Evolutionary conservation across 2,888 invertebrate species (phyloP), one percentile per base, ranked within the genome.

Genomic region (Aphrophora alni): DNA sequence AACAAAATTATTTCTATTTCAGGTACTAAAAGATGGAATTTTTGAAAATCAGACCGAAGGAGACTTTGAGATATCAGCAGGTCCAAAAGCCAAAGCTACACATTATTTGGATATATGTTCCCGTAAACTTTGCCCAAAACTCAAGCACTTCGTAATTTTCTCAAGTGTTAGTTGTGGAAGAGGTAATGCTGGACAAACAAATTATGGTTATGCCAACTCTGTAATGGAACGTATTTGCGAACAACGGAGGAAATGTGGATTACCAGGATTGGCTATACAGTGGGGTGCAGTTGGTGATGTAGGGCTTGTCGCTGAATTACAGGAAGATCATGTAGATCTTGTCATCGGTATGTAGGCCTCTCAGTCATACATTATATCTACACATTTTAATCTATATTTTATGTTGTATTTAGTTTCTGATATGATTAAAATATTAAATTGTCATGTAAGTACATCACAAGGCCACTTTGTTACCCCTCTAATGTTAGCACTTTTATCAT

Each of bases 221-320:
- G 91, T 86, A 17, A 86, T 86, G 86, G 86, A 86, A 81, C 82
- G 86, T 33, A 93, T 97, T 84, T 95, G 95, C 87, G 97, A 96
- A 88, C 89, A 90, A 86, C 91, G 96, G 83, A 90, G 90, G 85
- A 88, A 88, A 79, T 92, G 93, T 8, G 95, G 95, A 0, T 90
- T 93, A 0, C 95, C 96, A 0, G 97, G 91, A 0, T 88, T 96
- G 82, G 97, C 97, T 0, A 92, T 98, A 12, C 96, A 98, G 87
- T 98, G 97, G 97, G 97, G 98, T 51, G 97, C 97, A 51, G 92
- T 98, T 77, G 98, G 97, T 77, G 97, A 98, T 88, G 95, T 95
- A 78, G 93, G 94, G 86, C 88, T 91, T 72, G 90, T 92, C 3
- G 88, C 91, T 70, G 91, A 92, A 51, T 87, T 87, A 87, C 86